Evolutionary conservation across 2,888 invertebrate species (phyloP).

Genomic region (Notodonta dromedarius): DNA sequence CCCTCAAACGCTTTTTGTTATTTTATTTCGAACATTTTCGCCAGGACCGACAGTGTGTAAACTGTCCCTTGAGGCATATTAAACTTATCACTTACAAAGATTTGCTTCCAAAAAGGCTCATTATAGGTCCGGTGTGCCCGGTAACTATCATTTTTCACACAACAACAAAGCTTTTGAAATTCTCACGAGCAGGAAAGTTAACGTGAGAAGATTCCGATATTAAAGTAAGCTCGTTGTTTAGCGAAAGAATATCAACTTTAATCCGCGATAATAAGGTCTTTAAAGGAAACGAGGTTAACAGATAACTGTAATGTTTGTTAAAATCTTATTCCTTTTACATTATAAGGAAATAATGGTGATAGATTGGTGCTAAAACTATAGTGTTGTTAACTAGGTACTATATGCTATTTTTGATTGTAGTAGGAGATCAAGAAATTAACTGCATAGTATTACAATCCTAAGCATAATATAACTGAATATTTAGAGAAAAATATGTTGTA

Average conservation of each 20-base stretch:
- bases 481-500: too few species aligned
- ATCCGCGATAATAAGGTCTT: conserved; percentile 20
- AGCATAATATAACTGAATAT: too few species aligned
- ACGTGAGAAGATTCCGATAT: conserved; percentile 52
- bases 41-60: too few species aligned
- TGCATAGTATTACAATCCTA: too few species aligned
- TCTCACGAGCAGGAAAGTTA: conserved; percentile 67
- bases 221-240: conserved; percentile 21
- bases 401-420: too few species aligned
- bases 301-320: conserved; percentile 24
- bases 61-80: too few species aligned
- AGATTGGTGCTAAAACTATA: background rate
- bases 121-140: conserved; percentile 6
- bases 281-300: conserved; percentile 8
- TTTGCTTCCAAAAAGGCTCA: background rate
- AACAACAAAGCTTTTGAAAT: conserved; percentile 37
- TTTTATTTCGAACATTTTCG: too few species aligned
- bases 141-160: conserved; percentile 32
- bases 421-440: too few species aligned
- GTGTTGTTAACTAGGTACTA: too few species aligned
- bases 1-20: too few species aligned
- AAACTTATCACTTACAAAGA: too few species aligned
- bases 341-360: conserved; percentile 16
- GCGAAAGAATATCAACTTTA: conserved; percentile 20
- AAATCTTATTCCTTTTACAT: conserved; percentile 22